These are phyloP conservation scores for Dolomedes plantarius DNA, from an alignment of 2,888 invertebrate species.

Conservation along the genomic window DNA sequence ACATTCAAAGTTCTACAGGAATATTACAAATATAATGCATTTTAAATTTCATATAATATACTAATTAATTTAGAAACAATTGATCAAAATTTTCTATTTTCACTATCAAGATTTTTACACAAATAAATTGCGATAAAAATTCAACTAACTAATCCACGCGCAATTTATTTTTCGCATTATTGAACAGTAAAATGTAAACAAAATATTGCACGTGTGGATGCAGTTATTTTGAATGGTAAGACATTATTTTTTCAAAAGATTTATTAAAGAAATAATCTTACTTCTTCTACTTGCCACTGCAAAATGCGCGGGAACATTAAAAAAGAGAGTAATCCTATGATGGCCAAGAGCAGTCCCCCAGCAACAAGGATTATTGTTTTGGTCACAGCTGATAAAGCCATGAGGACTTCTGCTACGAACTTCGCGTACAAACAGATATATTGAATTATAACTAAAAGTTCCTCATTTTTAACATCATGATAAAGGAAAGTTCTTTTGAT, in stretches of 20 bases:
- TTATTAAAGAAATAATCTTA: slow-evolving; percentile 35
- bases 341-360: slow-evolving; percentile 52
- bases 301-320: slow-evolving; percentile 66
- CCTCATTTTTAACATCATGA: slow-evolving; percentile 13
- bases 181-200: slow-evolving; percentile 32
- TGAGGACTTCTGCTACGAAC: slow-evolving; percentile 13
- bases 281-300: slow-evolving; percentile 71
- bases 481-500: slow-evolving; percentile 24
- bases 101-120: no score
- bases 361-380: slow-evolving; percentile 56
- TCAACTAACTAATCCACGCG: neutral
- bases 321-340: slow-evolving; percentile 62
- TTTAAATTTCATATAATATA: no score
- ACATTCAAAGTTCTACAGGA: no score
- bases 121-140: neutral
- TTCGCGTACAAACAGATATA: neutral
- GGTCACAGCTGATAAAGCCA: slow-evolving; percentile 59
- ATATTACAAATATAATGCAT: no score
- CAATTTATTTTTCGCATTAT: no score
- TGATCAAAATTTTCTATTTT: no score
- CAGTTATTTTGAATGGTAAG: neutral
- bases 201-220: slow-evolving; percentile 19
- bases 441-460: slow-evolving; percentile 12
- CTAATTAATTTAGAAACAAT: no score
- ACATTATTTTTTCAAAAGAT: neutral